These are phyloP conservation scores for Cephonodes hylas DNA, from an alignment of 2,888 invertebrate genomes.

Conservation along the genomic window DNA sequence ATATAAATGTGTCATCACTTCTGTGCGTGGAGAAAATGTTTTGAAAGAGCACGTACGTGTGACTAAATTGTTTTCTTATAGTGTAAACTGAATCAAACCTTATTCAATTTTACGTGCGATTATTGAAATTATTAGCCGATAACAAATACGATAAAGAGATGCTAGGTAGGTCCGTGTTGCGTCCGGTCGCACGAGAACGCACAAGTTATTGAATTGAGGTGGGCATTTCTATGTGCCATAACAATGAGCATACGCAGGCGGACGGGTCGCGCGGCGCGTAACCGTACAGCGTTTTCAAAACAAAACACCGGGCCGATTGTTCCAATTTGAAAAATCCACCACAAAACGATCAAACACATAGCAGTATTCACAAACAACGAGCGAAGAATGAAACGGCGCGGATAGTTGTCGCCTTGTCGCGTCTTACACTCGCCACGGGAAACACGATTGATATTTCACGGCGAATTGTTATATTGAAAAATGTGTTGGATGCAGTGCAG, in stretches of 20 bases:
- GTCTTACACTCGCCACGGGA: slow-evolving; percentile 37
- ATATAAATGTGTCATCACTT: neutral
- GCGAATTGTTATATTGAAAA: slow-evolving; percentile 44
- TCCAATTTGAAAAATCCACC: slow-evolving; percentile 67
- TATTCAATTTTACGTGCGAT: neutral
- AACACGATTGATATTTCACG: slow-evolving; percentile 37
- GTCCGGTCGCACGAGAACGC: slow-evolving; percentile 65
- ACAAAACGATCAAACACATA: slow-evolving; percentile 73
- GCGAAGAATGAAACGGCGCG: slow-evolving; percentile 44
- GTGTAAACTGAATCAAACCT: neutral
- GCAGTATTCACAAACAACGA: slow-evolving; percentile 68
- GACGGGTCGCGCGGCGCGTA: slow-evolving; percentile 48
- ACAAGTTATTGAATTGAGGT: slow-evolving; percentile 49
- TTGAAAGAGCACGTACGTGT: neutral
- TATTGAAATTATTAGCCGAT: slow-evolving; percentile 19
- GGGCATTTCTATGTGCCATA: slow-evolving; percentile 55
- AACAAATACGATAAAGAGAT: slow-evolving; percentile 41
- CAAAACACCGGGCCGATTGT: slow-evolving; percentile 69
- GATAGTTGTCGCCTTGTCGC: slow-evolving; percentile 36
- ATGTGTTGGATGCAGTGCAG: slow-evolving; percentile 63
- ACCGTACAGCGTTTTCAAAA: slow-evolving; percentile 71
- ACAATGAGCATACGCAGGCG: slow-evolving; percentile 60
- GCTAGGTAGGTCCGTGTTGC: slow-evolving; percentile 28
- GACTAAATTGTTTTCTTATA: neutral
- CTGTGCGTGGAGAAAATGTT: neutral